A percentile compares a stretch with the other conserved stretches of the same genome.
Evolutionary conservation across 1,140 invertebrate species (phyloP).

Genomic region (Propsilocerus akamusi): DNA sequence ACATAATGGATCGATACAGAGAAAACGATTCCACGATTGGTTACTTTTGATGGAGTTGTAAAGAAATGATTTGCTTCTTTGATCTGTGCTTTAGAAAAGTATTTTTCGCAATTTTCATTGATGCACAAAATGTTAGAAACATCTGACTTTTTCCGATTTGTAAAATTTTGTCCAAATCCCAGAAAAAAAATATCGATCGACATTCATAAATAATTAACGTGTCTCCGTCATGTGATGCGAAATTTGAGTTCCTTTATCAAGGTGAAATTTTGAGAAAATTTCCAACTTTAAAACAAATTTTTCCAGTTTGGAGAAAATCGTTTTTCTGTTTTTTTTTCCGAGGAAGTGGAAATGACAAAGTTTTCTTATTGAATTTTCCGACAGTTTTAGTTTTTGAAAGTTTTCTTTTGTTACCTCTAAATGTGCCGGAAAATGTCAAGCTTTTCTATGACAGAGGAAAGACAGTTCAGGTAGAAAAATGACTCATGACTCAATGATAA

Average conservation of each 20-base stretch:
- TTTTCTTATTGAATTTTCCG: conserved; percentile 1
- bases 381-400: background rate
- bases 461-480: no score
- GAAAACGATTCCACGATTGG: background rate
- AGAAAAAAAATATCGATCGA: background rate
- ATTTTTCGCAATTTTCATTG: no score
- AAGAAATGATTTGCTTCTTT: background rate
- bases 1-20: conserved; percentile 1
- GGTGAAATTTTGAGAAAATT: background rate
- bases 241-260: background rate
- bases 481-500: no score
- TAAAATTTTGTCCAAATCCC: no score
- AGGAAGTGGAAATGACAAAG: background rate
- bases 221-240: no score
- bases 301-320: no score
- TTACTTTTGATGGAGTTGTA: background rate
- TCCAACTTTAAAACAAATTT: no score
- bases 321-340: background rate
- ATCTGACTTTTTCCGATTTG: no score
- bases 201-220: conserved; percentile 2
- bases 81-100: no score
- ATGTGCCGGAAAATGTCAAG: background rate
- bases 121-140: no score
- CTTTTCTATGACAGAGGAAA: no score
- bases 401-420: background rate